phyloP scores from a whole-genome alignment of 2,797 vertebrate genomes.

The Carcharodon carcharias region DNA sequence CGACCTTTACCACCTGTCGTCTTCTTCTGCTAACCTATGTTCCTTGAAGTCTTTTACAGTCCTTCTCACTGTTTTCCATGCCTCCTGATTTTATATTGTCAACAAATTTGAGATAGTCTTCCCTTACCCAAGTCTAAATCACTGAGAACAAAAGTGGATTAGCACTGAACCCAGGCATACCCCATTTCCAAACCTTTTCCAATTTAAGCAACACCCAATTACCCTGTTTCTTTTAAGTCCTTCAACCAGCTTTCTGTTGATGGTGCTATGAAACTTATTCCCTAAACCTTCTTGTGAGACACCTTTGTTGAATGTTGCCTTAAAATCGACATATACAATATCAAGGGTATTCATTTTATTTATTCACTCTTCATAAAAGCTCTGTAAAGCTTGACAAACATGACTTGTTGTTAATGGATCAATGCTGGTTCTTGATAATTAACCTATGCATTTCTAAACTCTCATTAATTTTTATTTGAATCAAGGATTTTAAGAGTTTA shows the following conservation, averaged over 20 bases:
- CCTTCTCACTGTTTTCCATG: neutral
- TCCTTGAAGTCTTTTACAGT: neutral
- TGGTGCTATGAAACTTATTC: neutral
- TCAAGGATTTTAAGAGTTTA: neutral
- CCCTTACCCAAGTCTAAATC: neutral
- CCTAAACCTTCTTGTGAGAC: neutral
- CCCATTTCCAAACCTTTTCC: neutral
- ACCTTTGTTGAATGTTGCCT: neutral
- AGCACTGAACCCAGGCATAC: neutral
- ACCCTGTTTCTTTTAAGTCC: neutral
- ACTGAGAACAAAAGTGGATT: neutral
- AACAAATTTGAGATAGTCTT: neutral
- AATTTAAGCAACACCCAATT: neutral
- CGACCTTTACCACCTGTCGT: neutral
- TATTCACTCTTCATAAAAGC: neutral
- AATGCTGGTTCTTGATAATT: neutral
- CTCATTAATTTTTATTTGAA: neutral
- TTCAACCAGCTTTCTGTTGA: neutral
- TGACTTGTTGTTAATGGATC: neutral
- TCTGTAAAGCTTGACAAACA: too few species aligned
- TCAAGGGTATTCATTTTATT: neutral
- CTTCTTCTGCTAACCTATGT: neutral
- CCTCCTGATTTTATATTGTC: neutral
- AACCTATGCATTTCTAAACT: neutral
- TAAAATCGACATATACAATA: neutral